Percentiles rank a stretch among this genome's conserved stretches.
phyloP scores from a whole-genome alignment of 2,797 vertebrate genomes.

The Loriculus beryllinus region DNA sequence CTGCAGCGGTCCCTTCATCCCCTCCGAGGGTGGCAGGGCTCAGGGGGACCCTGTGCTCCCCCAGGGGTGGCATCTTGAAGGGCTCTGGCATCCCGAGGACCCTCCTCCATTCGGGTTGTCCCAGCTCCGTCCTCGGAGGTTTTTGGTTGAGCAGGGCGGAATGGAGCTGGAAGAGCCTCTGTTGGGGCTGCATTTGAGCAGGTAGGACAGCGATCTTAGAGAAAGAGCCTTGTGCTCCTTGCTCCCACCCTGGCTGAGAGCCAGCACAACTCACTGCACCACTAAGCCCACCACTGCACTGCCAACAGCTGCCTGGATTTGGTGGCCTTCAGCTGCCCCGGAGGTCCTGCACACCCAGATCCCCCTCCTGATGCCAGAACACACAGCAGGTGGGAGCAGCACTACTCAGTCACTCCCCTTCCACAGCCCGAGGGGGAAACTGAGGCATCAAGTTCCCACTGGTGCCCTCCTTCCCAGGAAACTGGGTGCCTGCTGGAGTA shows the following conservation, averaged over 20 bases:
- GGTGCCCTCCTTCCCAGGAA: neutral
- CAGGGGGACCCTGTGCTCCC: fast-evolving
- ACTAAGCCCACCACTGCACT: neutral
- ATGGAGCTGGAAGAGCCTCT: neutral
- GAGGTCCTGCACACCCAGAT: neutral
- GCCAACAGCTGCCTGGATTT: neutral
- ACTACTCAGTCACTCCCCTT: neutral
- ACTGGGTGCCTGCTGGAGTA: fast-evolving
- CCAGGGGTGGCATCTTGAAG: neutral
- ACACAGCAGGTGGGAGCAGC: neutral
- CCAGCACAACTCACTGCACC: neutral
- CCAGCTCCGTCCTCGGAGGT: neutral
- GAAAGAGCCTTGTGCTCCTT: fast-evolving
- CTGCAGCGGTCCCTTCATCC: too few relatives aligned
- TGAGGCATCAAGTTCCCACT: neutral
- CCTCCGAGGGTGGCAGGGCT: neutral
- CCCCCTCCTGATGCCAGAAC: neutral
- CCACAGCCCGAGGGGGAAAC: neutral
- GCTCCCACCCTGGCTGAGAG: fast-evolving
- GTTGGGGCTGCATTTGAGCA: fast-evolving
- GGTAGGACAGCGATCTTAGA: neutral
- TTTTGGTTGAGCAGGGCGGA: neutral
- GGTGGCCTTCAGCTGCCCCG: too few relatives aligned
- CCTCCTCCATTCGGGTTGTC: neutral
- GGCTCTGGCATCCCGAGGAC: neutral